A percentile compares a stretch with the other conserved stretches of the same genome.
Evolutionary conservation across 2,888 invertebrate genomes (phyloP).

Genomic region (Caenorhabditis macrosperma): DNA sequence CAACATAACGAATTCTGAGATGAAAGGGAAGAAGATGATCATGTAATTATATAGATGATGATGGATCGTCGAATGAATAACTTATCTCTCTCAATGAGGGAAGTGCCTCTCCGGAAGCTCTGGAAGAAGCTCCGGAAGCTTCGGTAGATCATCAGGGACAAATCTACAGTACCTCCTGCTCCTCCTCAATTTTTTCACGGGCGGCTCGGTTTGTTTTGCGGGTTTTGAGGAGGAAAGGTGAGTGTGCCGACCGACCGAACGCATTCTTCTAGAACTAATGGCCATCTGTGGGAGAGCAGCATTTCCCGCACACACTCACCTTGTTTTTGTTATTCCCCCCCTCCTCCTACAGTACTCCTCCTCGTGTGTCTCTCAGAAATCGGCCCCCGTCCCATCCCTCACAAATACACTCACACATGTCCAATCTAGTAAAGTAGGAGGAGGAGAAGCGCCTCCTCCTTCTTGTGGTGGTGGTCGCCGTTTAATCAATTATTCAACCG

Average conservation of each 20-base stretch:
- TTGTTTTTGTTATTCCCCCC: constrained; percentile 27
- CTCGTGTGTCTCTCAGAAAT: constrained; percentile 39
- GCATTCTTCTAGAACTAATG: constrained; percentile 44
- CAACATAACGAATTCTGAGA: constrained; percentile 1
- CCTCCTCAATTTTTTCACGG: too few relatives aligned
- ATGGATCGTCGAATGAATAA: constrained; percentile 4
- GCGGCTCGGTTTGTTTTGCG: constrained; percentile 15
- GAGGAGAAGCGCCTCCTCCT: constrained; percentile 19
- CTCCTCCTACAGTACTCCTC: constrained; percentile 4
- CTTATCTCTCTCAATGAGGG: neutral
- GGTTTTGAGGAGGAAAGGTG: neutral
- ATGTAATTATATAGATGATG: neutral
- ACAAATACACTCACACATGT: too few relatives aligned
- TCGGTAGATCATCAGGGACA: neutral
- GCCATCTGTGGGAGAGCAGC: neutral
- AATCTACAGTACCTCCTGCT: too few relatives aligned
- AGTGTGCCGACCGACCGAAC: neutral
- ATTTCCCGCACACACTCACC: constrained; percentile 2
- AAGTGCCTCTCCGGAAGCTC: neutral
- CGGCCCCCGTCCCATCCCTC: too few relatives aligned
- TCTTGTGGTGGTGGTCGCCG: neutral
- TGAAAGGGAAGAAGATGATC: constrained; percentile 1
- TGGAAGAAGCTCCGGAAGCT: neutral
- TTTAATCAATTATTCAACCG: constrained; percentile 45
- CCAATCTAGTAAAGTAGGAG: constrained; percentile 37